Conservation (phyloP, 53 echinoderm and acorn worm genomes). For the Patiria pectinifera region DNA sequence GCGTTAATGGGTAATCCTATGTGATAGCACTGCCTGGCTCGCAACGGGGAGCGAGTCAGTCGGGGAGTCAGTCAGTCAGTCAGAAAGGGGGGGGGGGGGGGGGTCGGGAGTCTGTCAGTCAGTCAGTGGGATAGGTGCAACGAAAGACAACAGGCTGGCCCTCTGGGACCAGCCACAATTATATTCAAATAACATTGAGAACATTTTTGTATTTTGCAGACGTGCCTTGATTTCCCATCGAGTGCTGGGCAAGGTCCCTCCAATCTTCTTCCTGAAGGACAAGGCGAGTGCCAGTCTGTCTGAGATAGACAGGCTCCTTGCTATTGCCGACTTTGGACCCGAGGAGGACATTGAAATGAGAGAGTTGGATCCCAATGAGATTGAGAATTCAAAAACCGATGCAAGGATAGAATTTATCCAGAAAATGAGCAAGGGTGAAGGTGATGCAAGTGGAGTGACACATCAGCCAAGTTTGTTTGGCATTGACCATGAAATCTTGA, state of each 20-base stretch:
- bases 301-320: constrained; percentile 80
- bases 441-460: neutral
- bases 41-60: too few species aligned
- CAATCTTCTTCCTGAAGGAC: constrained; percentile 84
- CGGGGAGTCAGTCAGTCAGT: too few species aligned
- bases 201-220: constrained; percentile 35
- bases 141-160: too few species aligned
- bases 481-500: constrained; percentile 57
- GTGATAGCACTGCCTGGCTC: too few species aligned
- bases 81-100: too few species aligned
- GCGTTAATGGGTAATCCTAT: too few species aligned
- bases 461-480: constrained; percentile 62
- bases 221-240: constrained; percentile 79
- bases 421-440: neutral
- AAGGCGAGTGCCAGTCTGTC: constrained; percentile 82
- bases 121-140: too few species aligned
- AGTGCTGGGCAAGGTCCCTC: constrained; percentile 80
- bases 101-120: too few species aligned
- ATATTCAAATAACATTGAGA: too few species aligned
- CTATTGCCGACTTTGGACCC: constrained; percentile 78
- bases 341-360: constrained; percentile 23
- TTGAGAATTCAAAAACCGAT: neutral
- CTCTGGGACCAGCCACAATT: too few species aligned
- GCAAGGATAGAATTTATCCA: constrained; percentile 11
- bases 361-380: neutral